Base-by-base conservation (phyloP, 1,140 invertebrate species). In the Sycophaga agraensis region DNA sequence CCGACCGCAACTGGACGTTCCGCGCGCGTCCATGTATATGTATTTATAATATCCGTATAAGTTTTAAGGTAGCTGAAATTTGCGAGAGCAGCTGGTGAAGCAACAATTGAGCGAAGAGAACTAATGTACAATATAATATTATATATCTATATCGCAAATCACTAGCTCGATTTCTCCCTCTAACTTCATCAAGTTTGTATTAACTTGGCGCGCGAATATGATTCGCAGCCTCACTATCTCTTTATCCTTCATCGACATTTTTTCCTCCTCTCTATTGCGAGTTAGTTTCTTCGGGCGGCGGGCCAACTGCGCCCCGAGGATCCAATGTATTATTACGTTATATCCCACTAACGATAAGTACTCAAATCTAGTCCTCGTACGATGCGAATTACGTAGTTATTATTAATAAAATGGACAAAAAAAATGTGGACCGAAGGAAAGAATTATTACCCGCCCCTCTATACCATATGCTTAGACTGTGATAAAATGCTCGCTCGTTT, bases 331-430 rank as follows among this genome's bases (percentile, higher is more conserved):
- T 75, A 73, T 70, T 72, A 73, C 70, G 70, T 78, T 71, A 65
- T 73, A 77, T 40, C 49, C 68, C 63, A 73, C 64, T 76, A 78
- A 71, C 72, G 70, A 75, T 80, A 80, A 80, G 76, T 77, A 80
- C 79, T 81, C 73, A 68, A 80, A 70, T 81, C 79, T 81, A 81
- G 79, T 81, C 79, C 78, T 54, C 50, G 76, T 76, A 77, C 76
- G 72, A 80, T 76, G 70, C 77, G 74, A 81, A 79, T 80, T 73
- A 70, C 71, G 68, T 71, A 50, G 37, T 63, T 63, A 57, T 63
- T 42, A 55, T 39, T 42, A 21, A 59, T 39, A 35, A 39, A 28
- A 45, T n/a, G 34, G 39, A 46, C 21, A 61, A 37, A 37, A 14
- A 54, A n/a, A 54, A 54, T n/a, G 37, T n/a, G n/a, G n/a, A n/a